A percentile compares a stretch with the other conserved stretches of the same genome.
phyloP scores from a whole-genome alignment of 1,140 invertebrate genomes.

The Leguminivora glycinivorella region DNA sequence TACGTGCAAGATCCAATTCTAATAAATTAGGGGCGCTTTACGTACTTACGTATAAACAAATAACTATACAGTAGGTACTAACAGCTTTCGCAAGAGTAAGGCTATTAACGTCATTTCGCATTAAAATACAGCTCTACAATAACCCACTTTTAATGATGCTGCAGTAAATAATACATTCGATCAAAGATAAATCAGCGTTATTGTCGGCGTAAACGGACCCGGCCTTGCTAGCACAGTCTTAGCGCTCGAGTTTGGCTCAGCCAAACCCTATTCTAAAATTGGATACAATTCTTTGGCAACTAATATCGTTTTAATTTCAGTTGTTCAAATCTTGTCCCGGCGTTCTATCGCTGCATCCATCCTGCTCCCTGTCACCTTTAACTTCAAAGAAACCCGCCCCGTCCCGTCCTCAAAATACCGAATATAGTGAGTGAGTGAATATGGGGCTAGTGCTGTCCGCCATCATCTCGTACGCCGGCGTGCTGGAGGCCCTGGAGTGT shows the following conservation, averaged over 20 bases:
- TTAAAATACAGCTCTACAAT: not conserved
- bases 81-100: not conserved
- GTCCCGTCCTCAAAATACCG: slow-evolving; percentile 47
- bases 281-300: slow-evolving; percentile 75
- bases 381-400: slow-evolving; percentile 44
- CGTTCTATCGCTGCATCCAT: slow-evolving; percentile 69
- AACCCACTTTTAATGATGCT: slow-evolving; percentile 8
- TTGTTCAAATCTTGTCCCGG: slow-evolving; percentile 76
- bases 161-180: slow-evolving; percentile 39
- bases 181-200: slow-evolving; percentile 51
- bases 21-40: not conserved
- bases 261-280: slow-evolving; percentile 73
- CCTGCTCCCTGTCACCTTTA: slow-evolving; percentile 52
- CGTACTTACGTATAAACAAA: not conserved
- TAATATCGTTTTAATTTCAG: slow-evolving; percentile 77
- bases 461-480: slow-evolving; percentile 85
- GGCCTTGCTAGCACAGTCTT: slow-evolving; percentile 55
- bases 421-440: slow-evolving; percentile 47
- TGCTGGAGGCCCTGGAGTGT: slow-evolving; percentile 83
- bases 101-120: not conserved
- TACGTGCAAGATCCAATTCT: not conserved
- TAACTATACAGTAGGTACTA: not conserved
- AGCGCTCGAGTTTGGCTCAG: slow-evolving; percentile 59
- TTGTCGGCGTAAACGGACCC: slow-evolving; percentile 45
- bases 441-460: slow-evolving; percentile 86